phyloP scores from a whole-genome alignment of 2,888 invertebrate species.

The Pardosa pseudoannulata region DNA sequence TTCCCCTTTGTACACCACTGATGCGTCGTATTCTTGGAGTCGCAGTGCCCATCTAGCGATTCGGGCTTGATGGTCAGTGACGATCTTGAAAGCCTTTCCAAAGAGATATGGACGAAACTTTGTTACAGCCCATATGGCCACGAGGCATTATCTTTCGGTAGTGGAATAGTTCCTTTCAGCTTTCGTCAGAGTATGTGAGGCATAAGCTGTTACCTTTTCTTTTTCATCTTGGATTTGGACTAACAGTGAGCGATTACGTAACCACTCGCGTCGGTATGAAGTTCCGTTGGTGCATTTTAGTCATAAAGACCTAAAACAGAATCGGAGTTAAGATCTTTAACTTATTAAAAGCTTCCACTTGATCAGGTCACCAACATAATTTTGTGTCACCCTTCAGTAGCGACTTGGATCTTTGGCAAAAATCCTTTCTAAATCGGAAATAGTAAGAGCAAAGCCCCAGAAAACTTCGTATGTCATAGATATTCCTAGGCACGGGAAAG shows the following conservation, averaged over 20 bases:
- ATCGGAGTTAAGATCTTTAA: not conserved
- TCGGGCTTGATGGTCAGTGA: conserved; percentile 75
- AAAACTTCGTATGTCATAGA: conserved; percentile 22
- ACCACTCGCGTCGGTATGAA: conserved; percentile 24
- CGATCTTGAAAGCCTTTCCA: conserved; percentile 71
- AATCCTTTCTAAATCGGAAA: conserved; percentile 1
- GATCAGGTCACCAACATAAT: not conserved
- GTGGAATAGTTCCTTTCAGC: conserved; percentile 48
- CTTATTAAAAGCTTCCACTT: not conserved
- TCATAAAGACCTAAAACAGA: not conserved
- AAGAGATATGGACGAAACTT: conserved; percentile 74
- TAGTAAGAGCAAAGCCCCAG: conserved; percentile 6
- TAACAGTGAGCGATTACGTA: not conserved
- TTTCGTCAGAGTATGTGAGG: too few relatives aligned
- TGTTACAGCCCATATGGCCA: conserved; percentile 73
- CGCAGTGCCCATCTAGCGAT: too few relatives aligned
- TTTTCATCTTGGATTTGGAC: not conserved
- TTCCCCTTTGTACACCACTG: too few relatives aligned
- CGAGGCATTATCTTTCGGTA: conserved; percentile 72
- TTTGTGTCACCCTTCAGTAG: not conserved
- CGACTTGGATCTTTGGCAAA: not conserved
- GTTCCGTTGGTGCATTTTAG: not conserved
- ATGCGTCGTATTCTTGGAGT: too few relatives aligned
- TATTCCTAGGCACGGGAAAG: conserved; percentile 22
- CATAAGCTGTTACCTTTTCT: not conserved